Conservation (phyloP, 2,888 invertebrate species). For the Drosophila formosana region DNA sequence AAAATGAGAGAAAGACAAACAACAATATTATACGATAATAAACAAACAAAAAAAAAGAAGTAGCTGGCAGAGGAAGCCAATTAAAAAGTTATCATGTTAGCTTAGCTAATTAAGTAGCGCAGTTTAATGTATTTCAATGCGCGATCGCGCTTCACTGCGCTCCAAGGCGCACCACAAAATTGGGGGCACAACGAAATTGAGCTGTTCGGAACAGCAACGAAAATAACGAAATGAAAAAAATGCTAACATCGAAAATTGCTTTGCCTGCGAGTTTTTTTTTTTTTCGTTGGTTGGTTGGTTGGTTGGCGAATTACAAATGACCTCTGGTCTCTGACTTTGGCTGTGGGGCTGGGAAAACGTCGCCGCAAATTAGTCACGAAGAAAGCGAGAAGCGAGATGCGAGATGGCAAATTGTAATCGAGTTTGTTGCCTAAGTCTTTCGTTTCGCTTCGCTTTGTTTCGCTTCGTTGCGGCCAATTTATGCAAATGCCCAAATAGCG, state of each 20-base stretch:
- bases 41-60: slow-evolving; percentile 11
- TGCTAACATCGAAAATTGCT: slow-evolving; percentile 73
- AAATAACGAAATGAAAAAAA: slow-evolving; percentile 36
- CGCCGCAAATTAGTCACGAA: slow-evolving; percentile 71
- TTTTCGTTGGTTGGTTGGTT: neutral
- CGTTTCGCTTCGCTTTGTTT: slow-evolving; percentile 48
- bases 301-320: slow-evolving; percentile 57
- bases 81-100: slow-evolving; percentile 58
- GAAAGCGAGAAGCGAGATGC: slow-evolving; percentile 59
- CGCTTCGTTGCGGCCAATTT: slow-evolving; percentile 61
- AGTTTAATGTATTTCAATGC: slow-evolving; percentile 47
- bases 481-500: slow-evolving; percentile 58
- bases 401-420: slow-evolving; percentile 52
- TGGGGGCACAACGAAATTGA: slow-evolving; percentile 52
- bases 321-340: slow-evolving; percentile 53
- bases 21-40: slow-evolving; percentile 14
- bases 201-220: slow-evolving; percentile 41
- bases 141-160: slow-evolving; percentile 34
- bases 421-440: slow-evolving; percentile 73
- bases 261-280: slow-evolving; percentile 25
- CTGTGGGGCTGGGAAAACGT: slow-evolving; percentile 65
- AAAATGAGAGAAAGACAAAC: slow-evolving; percentile 10
- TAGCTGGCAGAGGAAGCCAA: slow-evolving; percentile 31
- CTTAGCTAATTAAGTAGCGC: slow-evolving; percentile 55
- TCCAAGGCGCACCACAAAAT: slow-evolving; percentile 1